Evolutionary conservation across 2,113 vertebrate genomes (phyloP), one percentile per base, ranked within the genome.

Genomic region (Ictalurus punctatus): DNA sequence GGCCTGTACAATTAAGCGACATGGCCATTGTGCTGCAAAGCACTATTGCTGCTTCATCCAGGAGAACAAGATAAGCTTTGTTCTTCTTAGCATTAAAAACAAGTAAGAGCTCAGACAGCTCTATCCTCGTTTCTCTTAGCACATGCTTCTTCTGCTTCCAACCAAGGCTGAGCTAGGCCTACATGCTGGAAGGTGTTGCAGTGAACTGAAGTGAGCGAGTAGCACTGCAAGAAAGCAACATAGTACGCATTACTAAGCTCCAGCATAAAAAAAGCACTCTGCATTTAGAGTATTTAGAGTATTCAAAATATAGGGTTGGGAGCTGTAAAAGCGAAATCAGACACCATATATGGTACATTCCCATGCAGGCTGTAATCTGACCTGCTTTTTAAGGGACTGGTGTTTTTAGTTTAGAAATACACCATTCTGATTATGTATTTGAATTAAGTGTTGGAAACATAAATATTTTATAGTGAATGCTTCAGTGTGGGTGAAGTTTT

Each of bases 1-100:
- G 71, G 79, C 82, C 87, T 87, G 56, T 89, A 85, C 52, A 91
- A 91, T 76, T 90, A 91, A 90, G 69, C 84, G 67, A 91, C 90
- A 88, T 76, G 86, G 91, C 88, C 67, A 87, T 90, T 91, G 87
- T 90, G 91, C 88, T 88, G 81, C 89, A 40, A 86, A 88, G 37
- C 40, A 84, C 90, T 90, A 90, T 88, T 73, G 37, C 87, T 40
- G 21, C 58, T 83, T 78, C 25, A 65, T 40, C 34, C n/a, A 37
- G 58, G 34, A 84, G 84, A 88, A 90, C 69, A 89, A 83, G 69
- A 85, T 83, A 83, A 83, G 67, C 84, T 88, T 90, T 90, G 79
- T 90, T 84, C 81, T 52, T 56, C 48, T 78, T 16, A 17, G 69
- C 30, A 65, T 83, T 59, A 90, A 86, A 83, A 88, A 85, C 58